Conservation (phyloP, 1,140 invertebrate genomes). For the Lucilia sericata region DNA sequence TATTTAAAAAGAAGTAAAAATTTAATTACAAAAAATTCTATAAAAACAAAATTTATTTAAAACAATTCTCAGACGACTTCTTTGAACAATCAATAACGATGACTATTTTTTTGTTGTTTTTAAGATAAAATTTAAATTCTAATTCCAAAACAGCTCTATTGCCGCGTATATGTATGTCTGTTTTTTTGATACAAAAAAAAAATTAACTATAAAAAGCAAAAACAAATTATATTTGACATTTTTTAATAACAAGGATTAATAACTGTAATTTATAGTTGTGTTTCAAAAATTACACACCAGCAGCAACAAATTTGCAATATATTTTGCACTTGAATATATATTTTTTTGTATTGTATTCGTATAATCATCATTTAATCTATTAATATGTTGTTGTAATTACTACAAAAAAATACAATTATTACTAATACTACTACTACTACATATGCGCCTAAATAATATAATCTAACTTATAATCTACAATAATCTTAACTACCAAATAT, state of each 20-base stretch:
- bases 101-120: conserved; percentile 62
- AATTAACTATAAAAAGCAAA: conserved; percentile 24
- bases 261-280: conserved; percentile 4
- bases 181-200: conserved; percentile 48
- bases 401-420: not conserved
- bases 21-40: not conserved
- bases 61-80: not conserved
- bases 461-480: too few species aligned
- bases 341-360: not conserved
- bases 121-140: conserved; percentile 33
- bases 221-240: conserved; percentile 1
- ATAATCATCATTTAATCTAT: not conserved
- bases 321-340: conserved; percentile 11
- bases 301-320: conserved; percentile 1
- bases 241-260: not conserved
- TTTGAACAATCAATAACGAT: conserved; percentile 67
- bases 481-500: not conserved
- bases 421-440: conserved; percentile 10
- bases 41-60: conserved; percentile 23
- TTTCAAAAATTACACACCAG: conserved; percentile 13
- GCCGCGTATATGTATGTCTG: conserved; percentile 68
- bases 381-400: conserved; percentile 28
- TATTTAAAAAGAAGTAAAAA: not conserved
- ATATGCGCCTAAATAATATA: conserved; percentile 25
- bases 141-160: conserved; percentile 63